Percentiles rank a stretch among this genome's conserved stretches.
Conservation (phyloP, 2,797 vertebrate genomes). For the Spinus olivaceus region DNA sequence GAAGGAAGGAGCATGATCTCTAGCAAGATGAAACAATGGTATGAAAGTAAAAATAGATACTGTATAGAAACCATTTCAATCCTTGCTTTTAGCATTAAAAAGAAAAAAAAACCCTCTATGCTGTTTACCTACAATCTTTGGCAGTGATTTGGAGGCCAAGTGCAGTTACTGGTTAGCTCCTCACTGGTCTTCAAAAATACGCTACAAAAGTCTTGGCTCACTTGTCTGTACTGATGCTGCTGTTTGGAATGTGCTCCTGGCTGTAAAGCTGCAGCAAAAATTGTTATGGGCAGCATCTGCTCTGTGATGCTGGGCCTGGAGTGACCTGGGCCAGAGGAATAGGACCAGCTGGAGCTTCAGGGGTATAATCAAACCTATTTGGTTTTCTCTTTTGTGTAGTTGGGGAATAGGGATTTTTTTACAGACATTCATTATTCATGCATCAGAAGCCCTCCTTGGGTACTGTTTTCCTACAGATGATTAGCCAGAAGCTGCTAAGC, state of each 20-base stretch:
- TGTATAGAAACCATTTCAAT: background rate
- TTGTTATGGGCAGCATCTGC: background rate
- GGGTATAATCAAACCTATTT: background rate
- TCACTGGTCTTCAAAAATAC: background rate
- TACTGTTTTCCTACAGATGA: background rate
- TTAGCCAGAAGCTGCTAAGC: background rate
- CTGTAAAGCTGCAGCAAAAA: background rate
- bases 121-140: background rate
- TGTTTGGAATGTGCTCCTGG: background rate
- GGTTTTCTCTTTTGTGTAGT: background rate
- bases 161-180: background rate
- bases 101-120: accelerated
- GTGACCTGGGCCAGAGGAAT: background rate
- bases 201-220: background rate
- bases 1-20: background rate
- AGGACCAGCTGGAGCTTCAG: background rate
- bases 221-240: background rate
- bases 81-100: background rate
- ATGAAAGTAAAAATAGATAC: background rate
- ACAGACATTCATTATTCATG: background rate
- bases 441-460: background rate
- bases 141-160: background rate
- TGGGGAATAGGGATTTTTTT: background rate
- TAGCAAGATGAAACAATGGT: background rate
- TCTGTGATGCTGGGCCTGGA: background rate